Evolutionary conservation across 1,140 invertebrate species (phyloP), one percentile per base, ranked within the genome.

Genomic region (Calephelis nemesis): DNA sequence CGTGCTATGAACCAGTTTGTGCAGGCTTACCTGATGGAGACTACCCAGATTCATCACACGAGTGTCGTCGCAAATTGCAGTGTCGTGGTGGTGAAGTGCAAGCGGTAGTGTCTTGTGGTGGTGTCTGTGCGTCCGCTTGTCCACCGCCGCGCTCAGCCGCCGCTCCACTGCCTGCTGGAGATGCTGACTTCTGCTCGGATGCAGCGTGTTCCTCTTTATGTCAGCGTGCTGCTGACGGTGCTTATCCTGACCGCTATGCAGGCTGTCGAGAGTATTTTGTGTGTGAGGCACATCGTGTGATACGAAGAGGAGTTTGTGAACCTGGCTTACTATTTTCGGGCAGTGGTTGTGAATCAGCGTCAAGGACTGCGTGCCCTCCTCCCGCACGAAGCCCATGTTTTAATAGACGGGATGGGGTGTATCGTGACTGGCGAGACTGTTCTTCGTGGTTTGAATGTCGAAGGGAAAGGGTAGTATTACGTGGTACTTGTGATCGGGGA

Each of bases 191-290:
- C 67, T 91, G 88, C 50, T 89, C 88, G 9, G 88, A 91, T 62
- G 87, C 85, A 68, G 77, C 78, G 0, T 92, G 88, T 68, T 77
- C 84, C 0, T 93, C 92, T 13, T 68, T 86, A n/a, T 93, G 93
- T 69, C 85, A 91, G 13, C 74, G 79, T 49, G 78, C 74, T 52
- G 70, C 85, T 5, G 92, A 94, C 73, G 94, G 94, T 0, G 94
- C 94, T 40, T 94, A 94, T 74, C 91, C 92, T 4, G 93, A 95
- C 73, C 85, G 90, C 12, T 85, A 87, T 1, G 92, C 93, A 2
- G 93, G 90, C 4, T 95, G 94, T 77, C 89, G 92, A 5, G 92
- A 93, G 70, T 95, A 94, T 77, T 94, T 93, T 71, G 93, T 93
- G 49, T 94, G 94, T 72, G 84, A 88, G 69, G 77, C 83, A 45